Conservation (phyloP, 1,140 invertebrate species). For the Harlomillsia oculata region DNA sequence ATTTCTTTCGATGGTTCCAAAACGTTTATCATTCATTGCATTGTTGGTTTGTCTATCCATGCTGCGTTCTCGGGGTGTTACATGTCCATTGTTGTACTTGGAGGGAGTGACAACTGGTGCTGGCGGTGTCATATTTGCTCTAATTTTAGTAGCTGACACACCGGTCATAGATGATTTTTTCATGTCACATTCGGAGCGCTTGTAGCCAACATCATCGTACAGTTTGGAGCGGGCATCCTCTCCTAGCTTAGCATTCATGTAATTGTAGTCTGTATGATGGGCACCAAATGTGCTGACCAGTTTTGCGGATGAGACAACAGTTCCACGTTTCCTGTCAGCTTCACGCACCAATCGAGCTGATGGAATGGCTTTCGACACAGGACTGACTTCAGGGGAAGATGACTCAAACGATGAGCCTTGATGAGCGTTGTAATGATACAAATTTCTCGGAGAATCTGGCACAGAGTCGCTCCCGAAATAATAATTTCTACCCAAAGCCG, state of each 20-base stretch:
- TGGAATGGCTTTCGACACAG: conserved; percentile 1
- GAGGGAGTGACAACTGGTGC: too few species aligned
- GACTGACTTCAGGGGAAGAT: conserved; percentile 6
- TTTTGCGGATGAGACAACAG: conserved; percentile 14
- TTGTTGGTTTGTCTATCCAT: too few species aligned
- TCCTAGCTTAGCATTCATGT: conserved; percentile 4
- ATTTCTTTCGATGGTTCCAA: not conserved
- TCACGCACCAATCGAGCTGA: conserved; percentile 12
- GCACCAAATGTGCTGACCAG: conserved; percentile 17
- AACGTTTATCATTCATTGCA: too few species aligned
- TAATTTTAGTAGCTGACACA: too few species aligned
- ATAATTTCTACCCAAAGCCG: conserved; percentile 1
- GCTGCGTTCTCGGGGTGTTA: too few species aligned
- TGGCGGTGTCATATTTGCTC: too few species aligned
- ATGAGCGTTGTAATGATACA: not conserved
- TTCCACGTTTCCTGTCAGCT: conserved; percentile 15
- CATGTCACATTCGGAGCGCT: too few species aligned
- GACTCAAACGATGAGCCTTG: not conserved
- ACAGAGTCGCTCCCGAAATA: conserved; percentile 10
- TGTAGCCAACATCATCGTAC: too few species aligned
- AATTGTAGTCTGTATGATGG: not conserved
- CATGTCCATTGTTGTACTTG: not conserved
- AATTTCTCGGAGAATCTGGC: not conserved
- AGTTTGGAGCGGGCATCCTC: too few species aligned
- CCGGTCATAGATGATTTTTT: too few species aligned